A percentile compares a stretch with the other conserved stretches of the same genome.
phyloP scores from a whole-genome alignment of 2,113 vertebrate genomes.

The Arizona elegans region DNA sequence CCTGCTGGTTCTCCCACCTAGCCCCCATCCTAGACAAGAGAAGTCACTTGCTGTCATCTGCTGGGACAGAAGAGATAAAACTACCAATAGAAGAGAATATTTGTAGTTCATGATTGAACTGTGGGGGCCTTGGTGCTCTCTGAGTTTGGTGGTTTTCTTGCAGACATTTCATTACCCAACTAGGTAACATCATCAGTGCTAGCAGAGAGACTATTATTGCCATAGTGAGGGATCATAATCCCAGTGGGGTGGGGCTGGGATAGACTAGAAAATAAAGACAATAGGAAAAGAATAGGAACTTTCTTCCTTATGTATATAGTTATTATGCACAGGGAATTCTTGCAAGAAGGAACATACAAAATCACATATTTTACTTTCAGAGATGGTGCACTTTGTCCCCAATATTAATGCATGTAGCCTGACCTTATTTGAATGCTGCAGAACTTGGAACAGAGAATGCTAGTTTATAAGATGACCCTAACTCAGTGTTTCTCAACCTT shows the following conservation, averaged over 20 bases:
- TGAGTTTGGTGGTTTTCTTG: not conserved
- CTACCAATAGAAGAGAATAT: not conserved
- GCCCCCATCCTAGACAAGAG: not conserved
- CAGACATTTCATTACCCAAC: not conserved
- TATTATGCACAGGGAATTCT: not conserved
- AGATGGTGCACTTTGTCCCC: too few species aligned
- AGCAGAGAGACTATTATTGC: not conserved
- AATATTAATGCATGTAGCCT: not conserved
- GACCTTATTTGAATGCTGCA: not conserved
- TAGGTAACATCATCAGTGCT: not conserved
- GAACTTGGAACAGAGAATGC: not conserved
- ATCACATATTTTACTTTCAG: not conserved
- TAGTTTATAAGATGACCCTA: not conserved
- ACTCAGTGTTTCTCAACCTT: not conserved
- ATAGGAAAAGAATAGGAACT: not conserved
- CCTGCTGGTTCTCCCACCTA: not conserved
- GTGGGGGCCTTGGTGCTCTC: not conserved
- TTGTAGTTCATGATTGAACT: too few species aligned
- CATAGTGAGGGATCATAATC: not conserved
- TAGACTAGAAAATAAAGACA: not conserved
- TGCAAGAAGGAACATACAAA: not conserved
- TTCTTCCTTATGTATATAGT: not conserved
- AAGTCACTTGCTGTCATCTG: not conserved
- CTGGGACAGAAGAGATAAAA: not conserved
- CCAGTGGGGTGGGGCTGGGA: not conserved